Evolutionary conservation across 1,140 invertebrate genomes (phyloP), one percentile per base, ranked within the genome.

Genomic region (Drosophila subpulchrella): DNA sequence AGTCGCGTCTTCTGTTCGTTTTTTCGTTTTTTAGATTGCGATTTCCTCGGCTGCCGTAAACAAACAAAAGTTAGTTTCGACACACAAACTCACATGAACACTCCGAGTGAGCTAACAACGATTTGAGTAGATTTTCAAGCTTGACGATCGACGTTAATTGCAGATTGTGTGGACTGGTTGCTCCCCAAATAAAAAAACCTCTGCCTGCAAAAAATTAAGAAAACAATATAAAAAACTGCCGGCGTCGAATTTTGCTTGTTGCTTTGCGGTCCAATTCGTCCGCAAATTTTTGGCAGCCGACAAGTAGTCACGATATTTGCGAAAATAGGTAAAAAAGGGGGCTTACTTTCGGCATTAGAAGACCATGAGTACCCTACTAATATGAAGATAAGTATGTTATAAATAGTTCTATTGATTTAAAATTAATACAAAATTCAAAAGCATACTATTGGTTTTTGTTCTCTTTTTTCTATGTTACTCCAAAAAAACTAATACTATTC

Each of bases 131-230:
- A 20, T 42, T 59, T 59, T 50, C 57, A 30, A 39, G 73, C 47
- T 32, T 38, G 61, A 46, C 61, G 61, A 75, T 70, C 68, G 71
- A 70, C 54, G 46, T 57, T 81, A 82, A 88, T 75, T 82, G 65
- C 59, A 61, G 46, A 12, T 17, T 36, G 51, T 36, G 51, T 48
- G 44, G 53, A 46, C 59, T 32, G 47, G 73, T 62, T 55, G 44
- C 36, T 42, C 39, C 56, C 17, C 39, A 10, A 8, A 3, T 34
- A 34, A 34, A 34, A 34, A 34, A 34, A 34, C 0, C 20, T 4
- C 15, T 11, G 46, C 6, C 46, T 27, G 20, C 5, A 13, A 24
- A 20, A 11, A 10, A 20, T 3, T 24, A 46, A 11, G 8, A 20
- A 8, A 24, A 24, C 34, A 46, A 11, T 20, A 46, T 46, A 46